A percentile compares a stretch with the other conserved stretches of the same genome.
phyloP scores from a whole-genome alignment of 1,140 invertebrate genomes.

The Drosophila sp. region DNA sequence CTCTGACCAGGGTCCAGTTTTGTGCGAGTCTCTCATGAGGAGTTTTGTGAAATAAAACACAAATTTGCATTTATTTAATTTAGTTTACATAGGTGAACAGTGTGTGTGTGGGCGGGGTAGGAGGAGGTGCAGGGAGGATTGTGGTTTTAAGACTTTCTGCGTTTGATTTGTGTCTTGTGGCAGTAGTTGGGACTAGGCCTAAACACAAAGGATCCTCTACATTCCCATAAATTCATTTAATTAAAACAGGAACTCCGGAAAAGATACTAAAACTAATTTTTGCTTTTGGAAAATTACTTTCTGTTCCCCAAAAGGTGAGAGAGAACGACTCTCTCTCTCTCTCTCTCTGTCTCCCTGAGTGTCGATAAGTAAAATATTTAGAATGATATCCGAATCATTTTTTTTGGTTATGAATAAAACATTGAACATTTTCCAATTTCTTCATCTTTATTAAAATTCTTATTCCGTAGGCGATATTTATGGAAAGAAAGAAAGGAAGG shows the following conservation, averaged over 20 bases:
- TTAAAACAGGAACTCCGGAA: neutral
- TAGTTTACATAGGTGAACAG: slow-evolving; percentile 15
- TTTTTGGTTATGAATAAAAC: slow-evolving; percentile 7
- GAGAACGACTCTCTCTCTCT: too few relatives aligned
- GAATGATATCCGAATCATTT: slow-evolving; percentile 5
- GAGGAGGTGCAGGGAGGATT: neutral
- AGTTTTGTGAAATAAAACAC: slow-evolving; percentile 32
- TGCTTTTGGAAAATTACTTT: neutral
- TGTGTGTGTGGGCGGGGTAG: neutral
- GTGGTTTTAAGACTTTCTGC: slow-evolving; percentile 16
- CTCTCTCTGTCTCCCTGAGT: neutral
- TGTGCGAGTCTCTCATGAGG: slow-evolving; percentile 5
- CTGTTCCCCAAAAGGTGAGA: neutral
- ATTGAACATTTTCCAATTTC: slow-evolving; percentile 16
- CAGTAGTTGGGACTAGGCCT: neutral
- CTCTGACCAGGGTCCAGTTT: slow-evolving; percentile 9
- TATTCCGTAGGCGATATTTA: slow-evolving; percentile 15
- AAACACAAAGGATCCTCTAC: neutral
- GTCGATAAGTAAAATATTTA: slow-evolving; percentile 5
- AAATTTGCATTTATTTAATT: slow-evolving; percentile 60
- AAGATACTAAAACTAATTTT: neutral
- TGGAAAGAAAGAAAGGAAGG: neutral
- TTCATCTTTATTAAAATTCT: slow-evolving; percentile 10
- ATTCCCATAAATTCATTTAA: slow-evolving; percentile 2
- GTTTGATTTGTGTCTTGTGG: slow-evolving; percentile 3